phyloP scores from a whole-genome alignment of 2,797 vertebrate genomes.

The Limnodromus scolopaceus region DNA sequence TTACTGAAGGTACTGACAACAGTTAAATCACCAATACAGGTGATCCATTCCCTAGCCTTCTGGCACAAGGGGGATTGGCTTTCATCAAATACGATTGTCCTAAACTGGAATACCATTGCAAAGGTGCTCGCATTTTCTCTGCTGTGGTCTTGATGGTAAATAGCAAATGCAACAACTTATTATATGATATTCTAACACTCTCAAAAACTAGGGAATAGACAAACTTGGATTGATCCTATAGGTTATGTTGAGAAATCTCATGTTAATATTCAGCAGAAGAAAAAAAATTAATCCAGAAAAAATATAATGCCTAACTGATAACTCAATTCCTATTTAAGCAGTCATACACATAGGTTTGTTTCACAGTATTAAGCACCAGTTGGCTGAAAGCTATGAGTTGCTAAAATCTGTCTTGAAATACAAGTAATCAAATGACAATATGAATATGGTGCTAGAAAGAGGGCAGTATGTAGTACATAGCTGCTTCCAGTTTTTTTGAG shows the following conservation, averaged over 20 bases:
- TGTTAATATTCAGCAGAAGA: not conserved
- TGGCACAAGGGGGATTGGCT: not conserved
- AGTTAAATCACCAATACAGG: not conserved
- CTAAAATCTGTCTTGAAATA: not conserved
- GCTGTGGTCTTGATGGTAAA: not conserved
- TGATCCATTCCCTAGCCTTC: not conserved
- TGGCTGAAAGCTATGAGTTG: not conserved
- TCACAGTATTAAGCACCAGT: not conserved
- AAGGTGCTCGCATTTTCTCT: not conserved
- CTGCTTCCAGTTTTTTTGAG: not conserved
- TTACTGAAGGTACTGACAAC: not conserved
- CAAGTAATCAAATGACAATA: not conserved
- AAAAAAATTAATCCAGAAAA: not conserved
- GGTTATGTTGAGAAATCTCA: not conserved
- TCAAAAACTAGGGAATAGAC: not conserved
- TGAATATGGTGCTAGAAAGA: not conserved
- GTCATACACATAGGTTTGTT: not conserved
- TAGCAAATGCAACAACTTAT: not conserved
- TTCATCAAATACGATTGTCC: not conserved
- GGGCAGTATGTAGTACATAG: not conserved
- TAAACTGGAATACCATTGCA: not conserved
- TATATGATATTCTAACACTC: not conserved
- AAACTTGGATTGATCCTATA: not conserved
- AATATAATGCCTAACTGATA: not conserved
- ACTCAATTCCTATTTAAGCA: not conserved